These are phyloP conservation scores for Stenodema calcarata DNA, from an alignment of 2,888 invertebrate genomes.

Conservation along the genomic window DNA sequence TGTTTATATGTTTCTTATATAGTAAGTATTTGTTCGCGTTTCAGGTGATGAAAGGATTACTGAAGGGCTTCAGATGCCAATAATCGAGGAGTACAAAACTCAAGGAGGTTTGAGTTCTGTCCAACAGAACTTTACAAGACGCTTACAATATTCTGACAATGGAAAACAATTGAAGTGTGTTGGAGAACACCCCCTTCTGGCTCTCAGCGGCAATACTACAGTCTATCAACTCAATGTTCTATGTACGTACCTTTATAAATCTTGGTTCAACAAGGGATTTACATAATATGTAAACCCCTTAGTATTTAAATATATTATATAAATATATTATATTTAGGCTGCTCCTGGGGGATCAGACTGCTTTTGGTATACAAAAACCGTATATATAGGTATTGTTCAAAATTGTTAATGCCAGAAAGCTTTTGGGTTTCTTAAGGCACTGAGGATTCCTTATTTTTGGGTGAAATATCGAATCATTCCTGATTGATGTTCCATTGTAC, in stretches of 20 bases:
- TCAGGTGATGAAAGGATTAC: conserved; percentile 70
- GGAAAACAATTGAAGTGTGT: conserved; percentile 71
- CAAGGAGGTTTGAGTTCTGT: conserved; percentile 65
- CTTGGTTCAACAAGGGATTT: neutral
- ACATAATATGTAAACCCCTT: too few relatives aligned
- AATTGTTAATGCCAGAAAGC: too few relatives aligned
- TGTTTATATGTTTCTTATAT: neutral
- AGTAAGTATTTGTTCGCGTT: neutral
- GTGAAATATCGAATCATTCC: too few relatives aligned
- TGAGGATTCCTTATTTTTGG: too few relatives aligned
- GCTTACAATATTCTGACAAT: conserved; percentile 70
- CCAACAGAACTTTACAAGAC: conserved; percentile 71
- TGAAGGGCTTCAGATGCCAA: conserved; percentile 66
- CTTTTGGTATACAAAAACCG: too few relatives aligned
- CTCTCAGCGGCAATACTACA: conserved; percentile 57
- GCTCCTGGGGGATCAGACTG: too few relatives aligned
- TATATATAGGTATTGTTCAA: too few relatives aligned
- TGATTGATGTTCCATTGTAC: too few relatives aligned
- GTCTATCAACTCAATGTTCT: conserved; percentile 32
- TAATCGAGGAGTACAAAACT: conserved; percentile 63
- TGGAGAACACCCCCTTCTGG: conserved; percentile 71
- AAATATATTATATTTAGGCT: too few relatives aligned
- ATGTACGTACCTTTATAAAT: conserved; percentile 29
- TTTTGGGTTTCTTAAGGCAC: too few relatives aligned
- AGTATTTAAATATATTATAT: too few relatives aligned